A percentile compares a stretch with the other conserved stretches of the same genome.
phyloP scores from a whole-genome alignment of 2,888 invertebrate species.

The Spatulosminthurus flaviceps region DNA sequence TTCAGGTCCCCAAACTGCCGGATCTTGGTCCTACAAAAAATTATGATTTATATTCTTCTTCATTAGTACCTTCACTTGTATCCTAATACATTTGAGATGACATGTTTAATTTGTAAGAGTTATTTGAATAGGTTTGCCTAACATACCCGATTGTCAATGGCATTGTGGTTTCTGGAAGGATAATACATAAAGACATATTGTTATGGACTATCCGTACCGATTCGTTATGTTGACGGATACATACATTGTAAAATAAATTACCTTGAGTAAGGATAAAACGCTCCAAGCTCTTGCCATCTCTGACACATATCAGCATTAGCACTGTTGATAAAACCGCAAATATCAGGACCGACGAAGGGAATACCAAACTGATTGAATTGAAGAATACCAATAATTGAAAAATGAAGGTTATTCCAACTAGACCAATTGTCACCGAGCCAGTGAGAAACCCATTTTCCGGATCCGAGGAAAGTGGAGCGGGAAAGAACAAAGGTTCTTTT shows the following conservation, averaged over 20 bases:
- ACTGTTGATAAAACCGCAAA: constrained; percentile 64
- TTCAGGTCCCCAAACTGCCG: constrained; percentile 76
- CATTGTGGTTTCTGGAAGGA: constrained; percentile 26
- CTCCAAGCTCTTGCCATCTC: constrained; percentile 68
- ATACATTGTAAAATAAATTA: constrained; percentile 55
- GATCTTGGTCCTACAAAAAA: constrained; percentile 79
- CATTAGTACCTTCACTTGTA: background rate
- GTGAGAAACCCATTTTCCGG: constrained; percentile 66
- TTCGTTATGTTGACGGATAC: too few species aligned
- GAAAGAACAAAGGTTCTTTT: constrained; percentile 81
- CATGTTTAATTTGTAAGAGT: too few species aligned
- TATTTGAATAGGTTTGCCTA: background rate
- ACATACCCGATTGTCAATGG: background rate
- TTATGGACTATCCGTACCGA: too few species aligned
- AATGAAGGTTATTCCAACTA: constrained; percentile 65
- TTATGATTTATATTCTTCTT: too few species aligned
- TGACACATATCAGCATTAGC: constrained; percentile 70
- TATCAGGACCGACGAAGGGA: constrained; percentile 64
- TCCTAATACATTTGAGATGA: background rate
- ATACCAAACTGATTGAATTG: constrained; percentile 66
- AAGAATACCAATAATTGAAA: constrained; percentile 65
- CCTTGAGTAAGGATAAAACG: constrained; percentile 67
- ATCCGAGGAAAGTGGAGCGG: constrained; percentile 68
- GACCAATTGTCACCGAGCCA: constrained; percentile 67
- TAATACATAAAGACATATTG: background rate